Percentiles rank a stretch among this genome's conserved stretches.
These are phyloP conservation scores for Dipodomys stephensi DNA, from an alignment of 2,113 vertebrate species.

Conservation along the genomic window DNA sequence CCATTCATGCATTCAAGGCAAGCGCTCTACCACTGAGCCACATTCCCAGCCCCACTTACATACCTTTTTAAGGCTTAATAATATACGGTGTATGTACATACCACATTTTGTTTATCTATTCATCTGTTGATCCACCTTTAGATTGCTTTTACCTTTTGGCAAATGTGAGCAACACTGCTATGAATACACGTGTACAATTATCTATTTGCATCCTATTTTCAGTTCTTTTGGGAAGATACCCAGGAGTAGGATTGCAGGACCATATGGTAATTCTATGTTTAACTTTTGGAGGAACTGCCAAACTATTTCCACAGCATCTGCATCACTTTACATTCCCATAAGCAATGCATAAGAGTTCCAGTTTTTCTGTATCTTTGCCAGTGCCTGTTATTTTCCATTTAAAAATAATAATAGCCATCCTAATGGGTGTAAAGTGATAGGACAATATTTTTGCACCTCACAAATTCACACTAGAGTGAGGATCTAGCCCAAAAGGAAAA, in stretches of 20 bases:
- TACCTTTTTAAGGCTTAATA: not conserved
- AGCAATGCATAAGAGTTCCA: not conserved
- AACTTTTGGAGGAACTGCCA: constrained; percentile 41
- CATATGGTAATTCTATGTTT: constrained; percentile 49
- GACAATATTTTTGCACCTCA: constrained; percentile 49
- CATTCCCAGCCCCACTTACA: too few relatives aligned
- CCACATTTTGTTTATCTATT: not conserved
- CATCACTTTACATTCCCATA: not conserved
- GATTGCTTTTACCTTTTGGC: constrained; percentile 25
- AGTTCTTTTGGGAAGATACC: not conserved
- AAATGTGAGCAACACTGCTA: not conserved
- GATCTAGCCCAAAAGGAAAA: constrained; percentile 18
- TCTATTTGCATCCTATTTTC: constrained; percentile 31
- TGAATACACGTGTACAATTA: not conserved
- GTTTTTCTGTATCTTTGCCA: not conserved
- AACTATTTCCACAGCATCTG: not conserved
- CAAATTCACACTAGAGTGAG: not conserved
- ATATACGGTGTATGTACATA: not conserved
- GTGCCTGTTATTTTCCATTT: constrained; percentile 5
- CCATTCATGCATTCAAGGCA: too few relatives aligned
- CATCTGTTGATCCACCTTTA: not conserved
- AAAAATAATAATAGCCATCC: not conserved
- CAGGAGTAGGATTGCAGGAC: not conserved
- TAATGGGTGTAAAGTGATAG: not conserved
- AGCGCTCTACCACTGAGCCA: too few relatives aligned